Conservation (phyloP, 1,140 invertebrate genomes). For the Drosophila athabasca region DNA sequence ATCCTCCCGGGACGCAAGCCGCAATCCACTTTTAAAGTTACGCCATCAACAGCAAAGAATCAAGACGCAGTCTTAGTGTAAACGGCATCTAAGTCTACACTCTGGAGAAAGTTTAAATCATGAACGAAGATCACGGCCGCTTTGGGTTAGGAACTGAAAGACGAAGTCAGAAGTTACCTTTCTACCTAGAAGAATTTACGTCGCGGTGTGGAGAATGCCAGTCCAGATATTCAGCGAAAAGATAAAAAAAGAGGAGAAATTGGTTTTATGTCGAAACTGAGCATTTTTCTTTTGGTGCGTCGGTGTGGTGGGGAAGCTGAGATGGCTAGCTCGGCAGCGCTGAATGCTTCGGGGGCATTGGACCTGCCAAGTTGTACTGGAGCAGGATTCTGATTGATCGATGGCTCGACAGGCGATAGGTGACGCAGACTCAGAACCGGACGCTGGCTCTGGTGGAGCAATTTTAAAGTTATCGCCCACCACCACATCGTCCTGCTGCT, state of each 20-base stretch:
- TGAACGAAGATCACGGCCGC: too few relatives aligned
- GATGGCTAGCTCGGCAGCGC: slow-evolving; percentile 33
- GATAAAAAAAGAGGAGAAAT: not conserved
- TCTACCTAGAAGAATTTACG: slow-evolving; percentile 66
- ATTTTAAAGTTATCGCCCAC: not conserved
- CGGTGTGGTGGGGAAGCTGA: not conserved
- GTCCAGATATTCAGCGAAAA: slow-evolving; percentile 49
- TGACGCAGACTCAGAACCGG: too few relatives aligned
- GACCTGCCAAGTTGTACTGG: not conserved
- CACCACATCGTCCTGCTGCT: slow-evolving; percentile 3
- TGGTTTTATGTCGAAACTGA: not conserved
- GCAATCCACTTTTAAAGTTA: too few relatives aligned
- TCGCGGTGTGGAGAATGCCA: slow-evolving; percentile 56
- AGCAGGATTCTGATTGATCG: not conserved
- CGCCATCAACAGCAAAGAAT: too few relatives aligned
- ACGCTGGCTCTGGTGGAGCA: not conserved
- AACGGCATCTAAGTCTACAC: too few relatives aligned
- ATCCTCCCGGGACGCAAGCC: too few relatives aligned
- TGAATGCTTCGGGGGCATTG: not conserved
- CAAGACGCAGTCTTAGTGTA: too few relatives aligned
- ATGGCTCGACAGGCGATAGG: slow-evolving; percentile 6
- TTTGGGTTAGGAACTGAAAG: too few relatives aligned
- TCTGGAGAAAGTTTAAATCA: too few relatives aligned
- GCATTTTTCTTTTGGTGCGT: not conserved
- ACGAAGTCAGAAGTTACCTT: too few relatives aligned